A percentile compares a stretch with the other conserved stretches of the same genome.
Evolutionary conservation across 2,797 vertebrate species (phyloP).

Genomic region (Trichosurus vulpecula): DNA sequence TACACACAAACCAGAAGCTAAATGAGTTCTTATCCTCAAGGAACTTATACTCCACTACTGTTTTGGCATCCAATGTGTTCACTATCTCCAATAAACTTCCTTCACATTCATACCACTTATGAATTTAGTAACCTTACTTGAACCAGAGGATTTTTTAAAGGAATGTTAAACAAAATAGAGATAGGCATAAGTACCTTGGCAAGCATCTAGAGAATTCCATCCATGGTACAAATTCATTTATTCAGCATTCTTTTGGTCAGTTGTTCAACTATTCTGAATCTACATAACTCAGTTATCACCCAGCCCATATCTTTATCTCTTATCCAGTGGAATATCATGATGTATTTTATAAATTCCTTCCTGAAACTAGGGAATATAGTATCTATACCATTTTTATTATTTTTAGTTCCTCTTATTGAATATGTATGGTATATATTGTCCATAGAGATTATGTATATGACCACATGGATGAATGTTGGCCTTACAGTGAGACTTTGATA

Average conservation of each 20-base stretch:
- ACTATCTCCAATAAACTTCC: not conserved
- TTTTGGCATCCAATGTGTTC: not conserved
- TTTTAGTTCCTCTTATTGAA: not conserved
- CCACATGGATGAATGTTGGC: not conserved
- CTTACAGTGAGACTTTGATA: not conserved
- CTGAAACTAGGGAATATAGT: not conserved
- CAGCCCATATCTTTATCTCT: not conserved
- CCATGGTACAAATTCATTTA: not conserved
- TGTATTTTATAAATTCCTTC: not conserved
- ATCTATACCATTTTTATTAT: not conserved
- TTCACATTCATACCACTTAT: not conserved
- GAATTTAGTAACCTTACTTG: not conserved
- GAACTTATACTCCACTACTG: not conserved
- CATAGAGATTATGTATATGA: not conserved
- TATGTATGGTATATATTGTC: not conserved
- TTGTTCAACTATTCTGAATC: not conserved
- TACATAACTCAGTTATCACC: not conserved
- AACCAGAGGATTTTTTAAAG: not conserved
- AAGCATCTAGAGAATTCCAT: not conserved
- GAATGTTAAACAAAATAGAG: not conserved
- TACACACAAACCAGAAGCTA: not conserved
- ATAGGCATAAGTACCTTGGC: not conserved
- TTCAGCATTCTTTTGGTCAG: not conserved
- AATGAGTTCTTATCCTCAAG: not conserved
- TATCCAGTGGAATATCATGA: not conserved